These are phyloP conservation scores for Danaus chrysippus DNA, from an alignment of 2,888 invertebrate species.

Conservation along the genomic window DNA sequence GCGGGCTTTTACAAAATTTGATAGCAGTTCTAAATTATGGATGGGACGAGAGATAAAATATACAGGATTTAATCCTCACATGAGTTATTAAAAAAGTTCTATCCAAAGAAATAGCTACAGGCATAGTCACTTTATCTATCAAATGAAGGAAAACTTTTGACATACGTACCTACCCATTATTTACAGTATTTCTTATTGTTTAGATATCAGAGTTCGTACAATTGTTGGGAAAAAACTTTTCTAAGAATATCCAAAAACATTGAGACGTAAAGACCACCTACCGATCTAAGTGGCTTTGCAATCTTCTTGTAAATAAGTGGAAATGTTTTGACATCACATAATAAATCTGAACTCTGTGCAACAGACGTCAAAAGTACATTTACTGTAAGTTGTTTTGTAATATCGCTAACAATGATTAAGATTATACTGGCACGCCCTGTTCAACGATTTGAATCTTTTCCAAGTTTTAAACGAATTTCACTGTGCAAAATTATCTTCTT, in stretches of 20 bases:
- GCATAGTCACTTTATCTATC: too few relatives aligned
- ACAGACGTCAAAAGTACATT: slow-evolving; percentile 17
- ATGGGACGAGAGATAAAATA: background rate
- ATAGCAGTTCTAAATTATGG: slow-evolving; percentile 35
- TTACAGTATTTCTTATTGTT: too few relatives aligned
- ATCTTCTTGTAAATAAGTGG: background rate
- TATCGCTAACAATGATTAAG: slow-evolving; percentile 59
- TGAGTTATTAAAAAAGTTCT: too few relatives aligned
- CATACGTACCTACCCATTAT: too few relatives aligned
- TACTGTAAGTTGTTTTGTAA: slow-evolving; percentile 38
- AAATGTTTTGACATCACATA: background rate
- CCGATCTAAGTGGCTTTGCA: too few relatives aligned
- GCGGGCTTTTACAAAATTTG: slow-evolving; percentile 58
- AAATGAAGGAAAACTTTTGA: too few relatives aligned
- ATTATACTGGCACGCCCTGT: slow-evolving; percentile 46
- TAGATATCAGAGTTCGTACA: too few relatives aligned
- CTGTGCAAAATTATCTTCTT: slow-evolving; percentile 53
- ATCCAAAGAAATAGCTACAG: too few relatives aligned
- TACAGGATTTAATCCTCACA: too few relatives aligned
- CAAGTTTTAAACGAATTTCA: slow-evolving; percentile 69
- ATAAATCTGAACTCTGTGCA: background rate
- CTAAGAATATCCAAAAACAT: too few relatives aligned
- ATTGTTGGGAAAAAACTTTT: too few relatives aligned
- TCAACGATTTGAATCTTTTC: slow-evolving; percentile 58
- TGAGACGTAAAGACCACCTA: too few relatives aligned